Conservation (phyloP, 2,888 invertebrate genomes). For the Drosophila ochracea region DNA sequence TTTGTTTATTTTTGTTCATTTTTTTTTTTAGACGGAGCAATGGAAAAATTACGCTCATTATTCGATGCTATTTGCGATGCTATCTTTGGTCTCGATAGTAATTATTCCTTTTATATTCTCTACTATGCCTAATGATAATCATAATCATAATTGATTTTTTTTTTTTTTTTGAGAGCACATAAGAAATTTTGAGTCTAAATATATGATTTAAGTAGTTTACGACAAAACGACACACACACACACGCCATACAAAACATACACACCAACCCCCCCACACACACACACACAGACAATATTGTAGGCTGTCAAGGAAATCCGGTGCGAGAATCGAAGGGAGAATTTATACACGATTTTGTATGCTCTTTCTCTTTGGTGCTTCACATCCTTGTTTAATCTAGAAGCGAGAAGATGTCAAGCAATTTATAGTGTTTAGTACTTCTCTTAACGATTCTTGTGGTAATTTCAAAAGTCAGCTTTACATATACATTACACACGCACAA, state of each 20-base stretch:
- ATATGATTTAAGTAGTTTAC: slow-evolving; percentile 53
- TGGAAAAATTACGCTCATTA: slow-evolving; percentile 81
- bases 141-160: slow-evolving; percentile 58
- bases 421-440: neutral
- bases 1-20: slow-evolving; percentile 72
- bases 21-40: slow-evolving; percentile 79
- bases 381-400: neutral
- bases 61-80: slow-evolving; percentile 81
- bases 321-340: slow-evolving; percentile 6
- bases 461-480: slow-evolving; percentile 1
- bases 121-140: slow-evolving; percentile 71
- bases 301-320: slow-evolving; percentile 5
- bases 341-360: neutral
- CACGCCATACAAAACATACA: slow-evolving; percentile 16
- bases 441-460: slow-evolving; percentile 3
- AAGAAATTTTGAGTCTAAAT: slow-evolving; percentile 55
- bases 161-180: slow-evolving; percentile 74
- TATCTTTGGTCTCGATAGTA: slow-evolving; percentile 81
- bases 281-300: slow-evolving; percentile 16
- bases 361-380: neutral
- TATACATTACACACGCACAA: slow-evolving; percentile 16
- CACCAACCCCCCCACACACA: neutral
- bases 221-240: slow-evolving; percentile 23
- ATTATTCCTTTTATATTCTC: slow-evolving; percentile 77
- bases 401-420: neutral